Evolutionary conservation across 1,140 invertebrate species (phyloP).

Genomic region (Pantala flavescens): DNA sequence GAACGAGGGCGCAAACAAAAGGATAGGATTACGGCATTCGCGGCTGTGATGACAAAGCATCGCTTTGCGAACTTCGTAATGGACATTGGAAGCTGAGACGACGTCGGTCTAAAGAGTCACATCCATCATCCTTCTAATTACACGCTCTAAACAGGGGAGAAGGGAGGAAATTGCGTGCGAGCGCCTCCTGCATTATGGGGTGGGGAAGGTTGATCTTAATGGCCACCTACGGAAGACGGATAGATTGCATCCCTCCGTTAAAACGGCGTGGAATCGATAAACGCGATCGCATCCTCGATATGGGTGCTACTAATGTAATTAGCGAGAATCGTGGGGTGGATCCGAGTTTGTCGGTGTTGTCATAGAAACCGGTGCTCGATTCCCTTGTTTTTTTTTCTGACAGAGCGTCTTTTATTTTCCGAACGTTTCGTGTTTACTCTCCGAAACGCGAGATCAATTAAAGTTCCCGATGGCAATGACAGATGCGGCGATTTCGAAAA

Average conservation of each 20-base stretch:
- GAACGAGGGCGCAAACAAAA: slow-evolving; percentile 3
- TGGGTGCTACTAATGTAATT: no score
- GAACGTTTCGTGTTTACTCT: no score
- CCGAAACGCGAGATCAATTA: no score
- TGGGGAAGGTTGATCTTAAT: neutral
- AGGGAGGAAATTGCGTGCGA: neutral
- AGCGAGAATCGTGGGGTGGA: no score
- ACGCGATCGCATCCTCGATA: no score
- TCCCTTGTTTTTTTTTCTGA: no score
- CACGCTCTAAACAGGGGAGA: neutral
- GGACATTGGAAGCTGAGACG: neutral
- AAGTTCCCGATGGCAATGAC: no score
- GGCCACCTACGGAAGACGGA: neutral
- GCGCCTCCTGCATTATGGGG: neutral
- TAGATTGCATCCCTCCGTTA: neutral
- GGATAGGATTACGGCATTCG: neutral
- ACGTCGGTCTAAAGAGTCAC: neutral
- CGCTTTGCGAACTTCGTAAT: neutral
- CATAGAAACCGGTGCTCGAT: no score
- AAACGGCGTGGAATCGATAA: no score
- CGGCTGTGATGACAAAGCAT: neutral
- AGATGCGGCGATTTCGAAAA: no score
- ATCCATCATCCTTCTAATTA: slow-evolving; percentile 2
- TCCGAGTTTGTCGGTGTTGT: no score
- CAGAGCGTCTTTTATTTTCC: no score